Conservation (phyloP, 2,888 invertebrate species). For the Meteorus colon region DNA sequence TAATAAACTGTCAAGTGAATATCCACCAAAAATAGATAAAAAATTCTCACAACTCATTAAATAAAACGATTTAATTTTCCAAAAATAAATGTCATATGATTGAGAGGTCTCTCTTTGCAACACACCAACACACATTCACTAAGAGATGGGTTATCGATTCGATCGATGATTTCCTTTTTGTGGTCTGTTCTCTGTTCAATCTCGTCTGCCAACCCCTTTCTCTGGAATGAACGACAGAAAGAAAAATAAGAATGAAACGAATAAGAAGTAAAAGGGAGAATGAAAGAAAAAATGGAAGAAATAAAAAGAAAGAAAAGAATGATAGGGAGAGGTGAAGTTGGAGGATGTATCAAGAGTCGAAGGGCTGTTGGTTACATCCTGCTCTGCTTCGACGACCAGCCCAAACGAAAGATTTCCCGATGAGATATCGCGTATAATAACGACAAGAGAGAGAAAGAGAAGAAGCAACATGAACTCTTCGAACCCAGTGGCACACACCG, state of each 20-base stretch:
- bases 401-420: constrained; percentile 23
- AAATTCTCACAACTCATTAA: background rate
- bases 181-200: constrained; percentile 15
- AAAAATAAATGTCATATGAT: constrained; percentile 43
- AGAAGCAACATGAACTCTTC: constrained; percentile 22
- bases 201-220: constrained; percentile 22
- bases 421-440: constrained; percentile 30
- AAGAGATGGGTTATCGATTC: constrained; percentile 44
- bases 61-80: background rate
- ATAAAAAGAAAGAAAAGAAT: background rate
- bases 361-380: constrained; percentile 28
- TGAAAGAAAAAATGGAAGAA: constrained; percentile 3
- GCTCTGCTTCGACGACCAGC: constrained; percentile 15
- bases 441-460: constrained; percentile 20
- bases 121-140: constrained; percentile 13
- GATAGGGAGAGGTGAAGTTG: background rate
- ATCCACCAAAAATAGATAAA: background rate
- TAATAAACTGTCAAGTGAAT: background rate
- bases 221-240: constrained; percentile 24
- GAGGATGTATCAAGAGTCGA: constrained; percentile 23
- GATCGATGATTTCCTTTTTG: constrained; percentile 45
- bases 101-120: constrained; percentile 34
- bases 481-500: background rate
- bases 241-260: constrained; percentile 15
- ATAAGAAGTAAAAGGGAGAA: background rate